Percentiles rank a stretch among this genome's conserved stretches.
Conservation (phyloP, 23 tunicate genomes). For the Botrylloides violaceus region DNA sequence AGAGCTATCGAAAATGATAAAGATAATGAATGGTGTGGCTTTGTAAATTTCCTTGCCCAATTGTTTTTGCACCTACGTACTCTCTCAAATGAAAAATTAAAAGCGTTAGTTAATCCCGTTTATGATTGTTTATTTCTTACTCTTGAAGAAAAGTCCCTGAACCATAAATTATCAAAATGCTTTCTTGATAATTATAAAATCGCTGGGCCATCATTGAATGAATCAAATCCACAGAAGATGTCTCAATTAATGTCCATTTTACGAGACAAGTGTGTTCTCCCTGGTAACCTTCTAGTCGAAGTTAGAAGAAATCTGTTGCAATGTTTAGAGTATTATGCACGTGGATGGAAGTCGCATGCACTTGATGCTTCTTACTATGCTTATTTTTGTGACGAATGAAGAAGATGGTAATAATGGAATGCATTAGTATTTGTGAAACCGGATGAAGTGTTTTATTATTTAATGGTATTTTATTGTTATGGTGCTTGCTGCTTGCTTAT, state of each 20-base stretch:
- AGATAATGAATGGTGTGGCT: conserved; percentile 12
- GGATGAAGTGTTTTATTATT: too few species aligned
- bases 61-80: conserved; percentile 1
- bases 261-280: conserved; percentile 7
- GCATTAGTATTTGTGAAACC: too few species aligned
- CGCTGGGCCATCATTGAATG: not conserved
- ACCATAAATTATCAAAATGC: not conserved
- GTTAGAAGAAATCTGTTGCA: conserved; percentile 7
- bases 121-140: conserved; percentile 9
- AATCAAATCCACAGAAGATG: conserved; percentile 1
- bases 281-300: not conserved
- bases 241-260: not conserved
- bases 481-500: too few species aligned
- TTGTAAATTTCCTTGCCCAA: not conserved
- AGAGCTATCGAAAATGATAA: conserved; percentile 1
- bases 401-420: too few species aligned
- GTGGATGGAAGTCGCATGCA: conserved; percentile 12
- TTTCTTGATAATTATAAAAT: not conserved
- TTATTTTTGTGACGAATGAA: too few species aligned
- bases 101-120: conserved; percentile 7
- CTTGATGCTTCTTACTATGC: not conserved
- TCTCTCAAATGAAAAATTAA: conserved; percentile 7
- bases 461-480: too few species aligned
- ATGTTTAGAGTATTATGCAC: conserved; percentile 3
- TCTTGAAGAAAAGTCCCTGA: not conserved